A percentile compares a stretch with the other conserved stretches of the same genome.
phyloP scores from a whole-genome alignment of 2,113 vertebrate species.

The Sterna hirundo region DNA sequence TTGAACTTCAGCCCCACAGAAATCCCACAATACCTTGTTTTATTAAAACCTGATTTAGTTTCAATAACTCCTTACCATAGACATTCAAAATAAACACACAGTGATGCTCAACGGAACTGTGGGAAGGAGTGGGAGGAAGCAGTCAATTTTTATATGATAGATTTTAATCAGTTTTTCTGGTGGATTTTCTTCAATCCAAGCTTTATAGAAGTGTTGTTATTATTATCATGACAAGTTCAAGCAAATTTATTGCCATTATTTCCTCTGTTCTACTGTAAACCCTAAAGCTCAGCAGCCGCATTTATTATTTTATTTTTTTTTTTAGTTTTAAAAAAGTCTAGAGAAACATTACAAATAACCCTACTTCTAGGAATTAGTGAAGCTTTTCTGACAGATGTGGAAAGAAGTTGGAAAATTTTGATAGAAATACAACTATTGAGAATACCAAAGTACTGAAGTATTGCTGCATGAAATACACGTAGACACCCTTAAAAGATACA shows the following conservation, averaged over 20 bases:
- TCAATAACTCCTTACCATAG: neutral
- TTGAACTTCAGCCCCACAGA: neutral
- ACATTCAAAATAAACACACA: neutral
- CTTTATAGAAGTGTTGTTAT: neutral
- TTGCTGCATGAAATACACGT: neutral
- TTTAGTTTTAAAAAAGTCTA: neutral
- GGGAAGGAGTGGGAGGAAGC: neutral
- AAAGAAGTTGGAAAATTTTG: neutral
- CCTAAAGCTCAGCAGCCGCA: neutral
- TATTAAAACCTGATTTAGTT: slow-evolving; percentile 28
- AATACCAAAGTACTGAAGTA: neutral
- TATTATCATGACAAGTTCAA: neutral
- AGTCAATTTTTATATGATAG: neutral
- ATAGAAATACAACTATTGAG: neutral
- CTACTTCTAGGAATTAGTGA: neutral
- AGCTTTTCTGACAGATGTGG: neutral
- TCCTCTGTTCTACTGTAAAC: neutral
- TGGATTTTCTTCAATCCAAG: neutral
- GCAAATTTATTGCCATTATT: neutral
- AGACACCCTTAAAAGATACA: neutral
- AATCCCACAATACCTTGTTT: neutral
- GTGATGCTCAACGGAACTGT: neutral
- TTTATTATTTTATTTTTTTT: neutral
- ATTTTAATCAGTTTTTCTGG: neutral
- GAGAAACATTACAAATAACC: neutral